phyloP scores from a whole-genome alignment of 2,113 vertebrate species.

The Cathartes aura region DNA sequence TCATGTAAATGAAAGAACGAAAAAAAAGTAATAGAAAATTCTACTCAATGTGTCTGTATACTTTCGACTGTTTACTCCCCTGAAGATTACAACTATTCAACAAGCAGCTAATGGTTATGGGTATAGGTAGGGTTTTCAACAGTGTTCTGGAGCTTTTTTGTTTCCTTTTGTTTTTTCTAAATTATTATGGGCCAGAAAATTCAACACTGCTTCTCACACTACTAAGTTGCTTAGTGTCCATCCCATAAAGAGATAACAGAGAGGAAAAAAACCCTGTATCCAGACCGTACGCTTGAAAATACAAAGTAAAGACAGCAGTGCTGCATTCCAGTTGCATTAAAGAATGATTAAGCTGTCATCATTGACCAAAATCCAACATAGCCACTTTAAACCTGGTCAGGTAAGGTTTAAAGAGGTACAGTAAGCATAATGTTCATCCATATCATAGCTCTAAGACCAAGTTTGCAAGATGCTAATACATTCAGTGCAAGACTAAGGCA shows the following conservation, averaged over 20 bases:
- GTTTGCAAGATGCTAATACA: neutral
- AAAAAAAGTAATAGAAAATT: neutral
- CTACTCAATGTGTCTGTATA: neutral
- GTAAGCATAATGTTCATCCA: neutral
- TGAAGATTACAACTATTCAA: neutral
- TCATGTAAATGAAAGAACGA: neutral
- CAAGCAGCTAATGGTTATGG: neutral
- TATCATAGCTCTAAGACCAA: neutral
- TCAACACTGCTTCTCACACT: neutral
- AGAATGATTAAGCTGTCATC: neutral
- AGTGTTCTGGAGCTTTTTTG: neutral
- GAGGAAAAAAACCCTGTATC: rapidly evolving
- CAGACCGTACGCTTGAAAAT: neutral
- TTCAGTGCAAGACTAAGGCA: neutral
- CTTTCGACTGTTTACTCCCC: neutral
- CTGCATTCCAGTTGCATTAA: neutral
- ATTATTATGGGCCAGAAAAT: neutral
- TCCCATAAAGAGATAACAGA: neutral
- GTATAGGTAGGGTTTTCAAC: neutral
- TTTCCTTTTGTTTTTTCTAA: neutral
- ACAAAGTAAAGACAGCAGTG: neutral
- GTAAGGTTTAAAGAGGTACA: neutral
- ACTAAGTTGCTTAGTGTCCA: neutral
- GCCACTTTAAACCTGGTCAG: neutral
- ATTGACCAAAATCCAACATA: neutral